A percentile compares a stretch with the other conserved stretches of the same genome.
Evolutionary conservation across 2,888 invertebrate genomes (phyloP).

Genomic region (Cheilosia pagana): DNA sequence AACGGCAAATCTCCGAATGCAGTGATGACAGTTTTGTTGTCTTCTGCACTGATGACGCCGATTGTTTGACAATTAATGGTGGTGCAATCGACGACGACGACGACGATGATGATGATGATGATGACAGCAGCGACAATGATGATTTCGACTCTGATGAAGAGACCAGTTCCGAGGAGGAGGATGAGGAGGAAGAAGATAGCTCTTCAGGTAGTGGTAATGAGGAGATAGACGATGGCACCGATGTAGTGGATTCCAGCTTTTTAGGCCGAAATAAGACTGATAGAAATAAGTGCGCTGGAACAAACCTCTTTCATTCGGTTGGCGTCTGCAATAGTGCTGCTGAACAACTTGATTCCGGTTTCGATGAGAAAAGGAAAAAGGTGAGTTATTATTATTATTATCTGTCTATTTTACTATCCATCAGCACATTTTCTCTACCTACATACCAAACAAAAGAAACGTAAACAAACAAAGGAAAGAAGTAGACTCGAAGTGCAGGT

Average conservation of each 20-base stretch:
- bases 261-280: constrained; percentile 65
- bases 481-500: too few species aligned
- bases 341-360: constrained; percentile 76
- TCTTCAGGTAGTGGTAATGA: too few species aligned
- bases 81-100: constrained; percentile 54
- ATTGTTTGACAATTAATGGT: constrained; percentile 53
- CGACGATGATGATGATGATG: too few species aligned
- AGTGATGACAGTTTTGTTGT: constrained; percentile 78
- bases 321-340: constrained; percentile 4
- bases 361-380: constrained; percentile 77
- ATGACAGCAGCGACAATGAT: constrained; percentile 46
- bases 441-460: too few species aligned
- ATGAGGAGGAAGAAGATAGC: constrained; percentile 4
- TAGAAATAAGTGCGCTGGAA: constrained; percentile 56
- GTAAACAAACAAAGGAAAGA: too few species aligned
- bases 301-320: constrained; percentile 1
- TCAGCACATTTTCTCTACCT: background rate
- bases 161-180: constrained; percentile 34
- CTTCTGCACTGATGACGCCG: constrained; percentile 76
- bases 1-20: constrained; percentile 77
- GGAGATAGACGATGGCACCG: constrained; percentile 35
- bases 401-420: background rate
- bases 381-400: constrained; percentile 54
- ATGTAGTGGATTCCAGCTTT: constrained; percentile 63
- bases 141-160: constrained; percentile 27